Base-by-base conservation (phyloP, 2,888 invertebrate genomes). In the Nomada goodeniana region DNA sequence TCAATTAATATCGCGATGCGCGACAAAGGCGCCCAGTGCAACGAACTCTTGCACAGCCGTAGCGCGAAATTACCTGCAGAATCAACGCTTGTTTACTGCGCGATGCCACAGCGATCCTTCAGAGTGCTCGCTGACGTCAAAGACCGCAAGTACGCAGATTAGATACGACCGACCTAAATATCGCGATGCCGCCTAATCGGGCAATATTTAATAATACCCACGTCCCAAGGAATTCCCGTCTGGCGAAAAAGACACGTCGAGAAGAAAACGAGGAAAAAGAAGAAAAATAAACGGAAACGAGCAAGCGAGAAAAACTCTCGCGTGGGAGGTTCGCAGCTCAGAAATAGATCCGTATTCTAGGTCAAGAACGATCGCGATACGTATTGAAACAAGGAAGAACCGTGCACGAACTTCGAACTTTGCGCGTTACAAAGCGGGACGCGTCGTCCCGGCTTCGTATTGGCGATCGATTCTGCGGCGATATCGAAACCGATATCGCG, bases 121-220 rank as follows among this genome's bases (percentile, higher is more conserved):
- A 36, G 73, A 86, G 82, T 81, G 72, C 57, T 20, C 72, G 57
- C 2, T 76, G 75, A 86, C 80, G 80, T 85, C 85, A 83, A 44
- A 59, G 47, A n/a, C 15, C 44, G 73, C 73, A 68, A 69, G 65
- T 75, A 42, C 50, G 20, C 36, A 78, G 86, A 84, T 78, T 86
- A 77, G 85, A 85, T 85, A 84, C 4, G 18, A 29, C 53, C 78
- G 77, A 79, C 83, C 83, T 61, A 75, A 83, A 73, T 83, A 63
- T 61, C 50, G 50, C 44, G 42, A 23, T 23, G 59, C 11, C 26
- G 18, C 11, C 15, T 63, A 36, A 44, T 36, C 11, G 4, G 11
- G 23, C 9, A 60, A 50, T 60, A 60, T 42, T 23, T 52, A 60
- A 52, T 23, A 57, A 15, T 20, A 20, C 9, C n/a, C 5, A 53